Percentiles rank a stretch among this genome's conserved stretches.
Conservation (phyloP, 2,113 vertebrate genomes). For the Oreotrochilus melanogaster region DNA sequence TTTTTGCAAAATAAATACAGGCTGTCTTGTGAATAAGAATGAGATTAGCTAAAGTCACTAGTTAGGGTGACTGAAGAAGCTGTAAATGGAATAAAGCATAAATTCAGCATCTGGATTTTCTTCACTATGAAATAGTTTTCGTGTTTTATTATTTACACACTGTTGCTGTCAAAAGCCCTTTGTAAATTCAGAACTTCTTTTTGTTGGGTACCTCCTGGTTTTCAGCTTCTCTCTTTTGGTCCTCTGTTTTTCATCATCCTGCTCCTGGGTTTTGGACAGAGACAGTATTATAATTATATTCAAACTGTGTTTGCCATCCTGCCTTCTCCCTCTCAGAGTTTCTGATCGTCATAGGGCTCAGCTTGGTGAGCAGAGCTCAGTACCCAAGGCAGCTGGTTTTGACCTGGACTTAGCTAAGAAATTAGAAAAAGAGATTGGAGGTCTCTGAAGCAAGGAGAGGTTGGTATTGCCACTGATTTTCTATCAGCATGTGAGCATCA, state of each 20-base stretch:
- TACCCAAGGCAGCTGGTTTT: not conserved
- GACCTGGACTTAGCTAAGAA: not conserved
- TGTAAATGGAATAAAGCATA: constrained; percentile 9
- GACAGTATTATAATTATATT: not conserved
- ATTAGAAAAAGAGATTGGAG: not conserved
- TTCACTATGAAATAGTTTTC: not conserved
- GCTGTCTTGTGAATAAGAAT: constrained; percentile 68
- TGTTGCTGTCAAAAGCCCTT: not conserved
- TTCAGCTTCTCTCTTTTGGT: not conserved
- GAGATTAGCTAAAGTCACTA: constrained; percentile 71
- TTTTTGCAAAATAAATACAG: constrained; percentile 74
- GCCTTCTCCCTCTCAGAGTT: not conserved
- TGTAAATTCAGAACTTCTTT: not conserved
- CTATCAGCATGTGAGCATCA: accelerated
- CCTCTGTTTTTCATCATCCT: accelerated
- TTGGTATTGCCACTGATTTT: not conserved
- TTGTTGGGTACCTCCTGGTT: not conserved
- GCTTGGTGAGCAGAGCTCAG: not conserved
- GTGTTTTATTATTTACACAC: not conserved
- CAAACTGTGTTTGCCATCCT: not conserved
- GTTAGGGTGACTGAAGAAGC: constrained; percentile 57
- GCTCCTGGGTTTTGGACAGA: not conserved
- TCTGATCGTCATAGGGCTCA: not conserved
- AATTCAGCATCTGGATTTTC: constrained; percentile 54
- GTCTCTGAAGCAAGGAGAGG: not conserved